Percentiles rank a stretch among this genome's conserved stretches.
phyloP scores from a whole-genome alignment of 2,797 vertebrate species.

The Protosalanx chinensis region DNA sequence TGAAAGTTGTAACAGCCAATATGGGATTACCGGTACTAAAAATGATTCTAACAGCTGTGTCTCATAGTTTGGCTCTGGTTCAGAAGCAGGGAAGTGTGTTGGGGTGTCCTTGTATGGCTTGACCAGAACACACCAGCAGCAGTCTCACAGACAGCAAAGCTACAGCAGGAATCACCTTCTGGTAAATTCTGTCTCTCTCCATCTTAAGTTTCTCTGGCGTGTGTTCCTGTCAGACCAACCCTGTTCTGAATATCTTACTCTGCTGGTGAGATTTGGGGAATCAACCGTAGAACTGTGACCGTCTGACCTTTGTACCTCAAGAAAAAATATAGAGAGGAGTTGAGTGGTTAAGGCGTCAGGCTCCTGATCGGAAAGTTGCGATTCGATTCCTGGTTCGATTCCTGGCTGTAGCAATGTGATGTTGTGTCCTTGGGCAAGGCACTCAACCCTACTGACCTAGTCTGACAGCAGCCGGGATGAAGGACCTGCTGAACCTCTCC shows the following conservation, averaged over 20 bases:
- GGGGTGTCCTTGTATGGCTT: conserved; percentile 50
- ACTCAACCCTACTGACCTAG: no score
- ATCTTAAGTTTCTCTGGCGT: not conserved
- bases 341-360: no score
- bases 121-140: conserved; percentile 18
- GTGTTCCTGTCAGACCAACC: not conserved
- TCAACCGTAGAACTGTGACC: not conserved
- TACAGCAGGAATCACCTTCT: conserved; percentile 64
- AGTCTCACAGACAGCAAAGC: conserved; percentile 35
- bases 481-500: no score
- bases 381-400: no score
- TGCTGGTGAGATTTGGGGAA: not conserved
- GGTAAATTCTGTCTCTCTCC: conserved; percentile 53
- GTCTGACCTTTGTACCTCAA: not conserved
- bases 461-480: no score
- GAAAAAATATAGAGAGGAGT: no score
- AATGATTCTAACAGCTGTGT: no score
- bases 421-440: no score
- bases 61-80: conserved; percentile 64
- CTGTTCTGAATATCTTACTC: not conserved
- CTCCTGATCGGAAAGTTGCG: no score
- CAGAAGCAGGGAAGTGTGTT: conserved; percentile 43
- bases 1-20: no score
- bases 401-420: no score
- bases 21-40: no score